Base-by-base conservation (phyloP, 2,888 invertebrate species). In the Brachycybe producta region DNA sequence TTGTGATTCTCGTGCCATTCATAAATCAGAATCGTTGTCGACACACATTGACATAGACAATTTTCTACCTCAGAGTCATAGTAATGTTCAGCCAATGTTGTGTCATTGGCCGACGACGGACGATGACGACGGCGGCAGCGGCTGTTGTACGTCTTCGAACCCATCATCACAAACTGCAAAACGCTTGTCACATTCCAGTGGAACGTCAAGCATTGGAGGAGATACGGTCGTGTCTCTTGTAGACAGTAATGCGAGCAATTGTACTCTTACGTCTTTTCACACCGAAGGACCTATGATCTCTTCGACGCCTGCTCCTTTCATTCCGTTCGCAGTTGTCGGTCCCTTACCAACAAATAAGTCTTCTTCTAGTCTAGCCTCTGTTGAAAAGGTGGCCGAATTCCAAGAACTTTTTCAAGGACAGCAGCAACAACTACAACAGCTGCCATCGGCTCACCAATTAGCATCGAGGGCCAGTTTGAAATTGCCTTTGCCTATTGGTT, bases 231-330 rank as follows among this genome's bases (percentile, higher is more conserved):
- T 47, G 13, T 47, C 51, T 32, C 28, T 30, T 28, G 39, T 38
- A 15, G 47, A 47, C 19, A 47, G 47, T 32, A 35, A 51, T 47
- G 41, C 46, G 26, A 51, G 51, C 34, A 47, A 23, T 24, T 21
- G 46, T 5, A 47, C 51, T 7, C 17, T 51, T 11, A 23, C 35
- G 46, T 35, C 21, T 35, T 36, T 15, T 28, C 21, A n/a, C 35
- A 19, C 46, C 21, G 34, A n/a, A n/a, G n/a, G n/a, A n/a, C n/a
- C 46, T 21, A 35, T 36, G 15, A 44, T 32, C 21, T 30, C 19
- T 3, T 17, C 44, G 23, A 19, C 30, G 24, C 24, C 35, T 15
- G 19, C 41, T 13, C 46, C 46, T 13, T 46, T 46, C 35, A 21
- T 35, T 23, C 34, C 46, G 5, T 46, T 46, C 24, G 28, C 27